A percentile compares a stretch with the other conserved stretches of the same genome.
Evolutionary conservation across 2,113 vertebrate species (phyloP).

Genomic region (Pseudopipra pipra): DNA sequence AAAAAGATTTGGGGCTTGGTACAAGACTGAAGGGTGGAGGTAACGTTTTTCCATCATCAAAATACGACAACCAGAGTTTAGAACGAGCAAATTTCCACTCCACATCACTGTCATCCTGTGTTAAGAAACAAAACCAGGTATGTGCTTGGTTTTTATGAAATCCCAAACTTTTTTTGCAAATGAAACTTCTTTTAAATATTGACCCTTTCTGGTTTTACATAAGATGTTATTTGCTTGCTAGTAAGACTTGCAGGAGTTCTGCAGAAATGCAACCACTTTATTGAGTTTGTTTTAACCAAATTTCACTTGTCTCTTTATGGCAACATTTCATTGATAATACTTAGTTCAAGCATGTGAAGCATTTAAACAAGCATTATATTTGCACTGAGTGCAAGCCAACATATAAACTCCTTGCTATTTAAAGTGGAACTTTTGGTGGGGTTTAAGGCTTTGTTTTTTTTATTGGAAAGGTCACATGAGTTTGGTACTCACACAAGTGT

Average conservation of each 20-base stretch:
- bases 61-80: constrained; percentile 89
- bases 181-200: not conserved
- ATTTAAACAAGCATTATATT: not conserved
- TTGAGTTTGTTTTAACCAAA: not conserved
- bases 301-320: not conserved
- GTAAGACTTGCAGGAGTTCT: not conserved
- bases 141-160: not conserved
- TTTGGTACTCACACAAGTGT: not conserved
- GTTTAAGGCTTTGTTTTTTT: not conserved
- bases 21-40: constrained; percentile 89
- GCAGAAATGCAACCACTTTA: not conserved
- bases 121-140: constrained; percentile 6
- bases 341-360: not conserved
- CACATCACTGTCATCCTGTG: constrained; percentile 87
- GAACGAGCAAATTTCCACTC: constrained; percentile 92
- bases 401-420: not conserved
- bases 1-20: constrained; percentile 87
- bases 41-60: constrained; percentile 88
- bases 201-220: not conserved
- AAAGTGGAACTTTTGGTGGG: not conserved
- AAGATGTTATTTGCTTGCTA: not conserved
- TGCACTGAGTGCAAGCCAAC: not conserved
- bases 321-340: not conserved
- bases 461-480: not conserved
- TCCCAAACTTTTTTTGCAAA: not conserved